Conservation (phyloP, 2,113 vertebrate species). For the Nicator chloris region DNA sequence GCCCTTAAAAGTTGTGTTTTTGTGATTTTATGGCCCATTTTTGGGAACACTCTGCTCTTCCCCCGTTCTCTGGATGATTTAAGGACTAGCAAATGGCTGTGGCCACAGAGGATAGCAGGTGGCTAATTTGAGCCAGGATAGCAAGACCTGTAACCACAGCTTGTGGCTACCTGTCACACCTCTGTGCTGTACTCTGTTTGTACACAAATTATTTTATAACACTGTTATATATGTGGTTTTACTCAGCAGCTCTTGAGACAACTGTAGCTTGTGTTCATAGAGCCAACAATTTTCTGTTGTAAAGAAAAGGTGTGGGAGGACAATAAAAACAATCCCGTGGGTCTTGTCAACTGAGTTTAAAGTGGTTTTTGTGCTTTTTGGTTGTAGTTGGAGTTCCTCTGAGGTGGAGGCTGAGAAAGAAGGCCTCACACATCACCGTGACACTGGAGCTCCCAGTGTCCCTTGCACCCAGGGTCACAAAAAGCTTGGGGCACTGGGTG, state of each 20-base stretch:
- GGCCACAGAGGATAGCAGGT: neutral
- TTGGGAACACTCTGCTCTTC: neutral
- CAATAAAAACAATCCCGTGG: neutral
- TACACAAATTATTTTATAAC: neutral
- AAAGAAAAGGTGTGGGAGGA: neutral
- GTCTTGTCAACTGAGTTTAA: neutral
- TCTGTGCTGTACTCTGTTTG: neutral
- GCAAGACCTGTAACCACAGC: neutral
- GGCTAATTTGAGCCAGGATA: neutral
- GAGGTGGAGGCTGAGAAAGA: neutral
- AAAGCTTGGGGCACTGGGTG: neutral
- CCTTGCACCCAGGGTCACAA: neutral
- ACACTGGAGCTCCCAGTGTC: neutral
- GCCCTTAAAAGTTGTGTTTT: neutral
- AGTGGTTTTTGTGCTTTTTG: neutral
- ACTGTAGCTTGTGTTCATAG: neutral
- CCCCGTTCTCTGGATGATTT: neutral
- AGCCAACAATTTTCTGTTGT: neutral
- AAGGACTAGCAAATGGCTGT: neutral
- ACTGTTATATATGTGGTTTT: neutral
- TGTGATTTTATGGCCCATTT: rapidly evolving
- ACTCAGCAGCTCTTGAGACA: neutral
- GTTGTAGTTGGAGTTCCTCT: neutral
- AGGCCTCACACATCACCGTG: neutral
- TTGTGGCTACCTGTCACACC: neutral